phyloP scores from a whole-genome alignment of 2,113 vertebrate species.

The Upupa epops region DNA sequence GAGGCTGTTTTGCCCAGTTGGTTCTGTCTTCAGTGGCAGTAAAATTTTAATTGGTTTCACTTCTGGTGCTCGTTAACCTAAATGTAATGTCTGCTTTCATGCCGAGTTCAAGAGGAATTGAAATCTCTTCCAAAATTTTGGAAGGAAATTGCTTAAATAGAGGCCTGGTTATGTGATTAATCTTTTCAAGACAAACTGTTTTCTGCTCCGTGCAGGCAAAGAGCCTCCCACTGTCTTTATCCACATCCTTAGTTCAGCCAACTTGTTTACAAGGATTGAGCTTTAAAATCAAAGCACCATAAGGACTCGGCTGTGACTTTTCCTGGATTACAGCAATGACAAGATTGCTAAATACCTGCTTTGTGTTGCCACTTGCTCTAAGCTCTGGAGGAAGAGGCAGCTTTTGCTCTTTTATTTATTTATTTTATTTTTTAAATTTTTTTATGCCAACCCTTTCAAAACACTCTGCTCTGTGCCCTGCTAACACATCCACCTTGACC shows the following conservation, averaged over 20 bases:
- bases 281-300: slow-evolving; percentile 31
- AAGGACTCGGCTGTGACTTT: slow-evolving; percentile 20
- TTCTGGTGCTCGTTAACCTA: slow-evolving; percentile 63
- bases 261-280: background rate
- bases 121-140: slow-evolving; percentile 53
- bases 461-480: accelerated
- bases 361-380: background rate
- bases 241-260: background rate
- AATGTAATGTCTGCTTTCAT: slow-evolving; percentile 53
- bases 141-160: slow-evolving; percentile 6
- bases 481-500: background rate
- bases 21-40: slow-evolving; percentile 56
- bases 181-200: background rate
- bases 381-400: background rate
- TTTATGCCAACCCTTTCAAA: background rate
- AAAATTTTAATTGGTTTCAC: slow-evolving; percentile 72
- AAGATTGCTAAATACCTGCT: background rate
- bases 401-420: background rate
- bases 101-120: slow-evolving; percentile 51
- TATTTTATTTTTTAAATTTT: too few species aligned
- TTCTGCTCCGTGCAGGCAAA: slow-evolving; percentile 20
- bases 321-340: background rate
- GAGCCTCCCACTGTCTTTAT: background rate
- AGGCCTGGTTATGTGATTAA: background rate
- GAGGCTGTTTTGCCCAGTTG: slow-evolving; percentile 32